A percentile compares a stretch with the other conserved stretches of the same genome.
Conservation (phyloP, 2,113 vertebrate genomes). For the Cyanoderma ruficeps region DNA sequence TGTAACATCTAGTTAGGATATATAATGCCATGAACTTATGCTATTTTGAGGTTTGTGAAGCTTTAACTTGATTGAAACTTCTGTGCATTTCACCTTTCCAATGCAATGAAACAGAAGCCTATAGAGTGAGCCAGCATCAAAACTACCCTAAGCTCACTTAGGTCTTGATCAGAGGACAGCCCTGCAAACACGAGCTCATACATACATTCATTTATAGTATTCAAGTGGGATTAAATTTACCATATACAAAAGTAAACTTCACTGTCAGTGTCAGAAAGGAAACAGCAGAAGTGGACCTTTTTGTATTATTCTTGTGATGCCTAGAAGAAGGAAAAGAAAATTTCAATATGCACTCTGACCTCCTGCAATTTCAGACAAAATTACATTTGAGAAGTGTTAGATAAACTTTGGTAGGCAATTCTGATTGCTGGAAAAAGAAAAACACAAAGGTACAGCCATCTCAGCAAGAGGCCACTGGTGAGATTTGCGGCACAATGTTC, state of each 20-base stretch:
- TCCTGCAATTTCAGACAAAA: background rate
- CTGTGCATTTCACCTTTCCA: background rate
- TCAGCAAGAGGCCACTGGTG: background rate
- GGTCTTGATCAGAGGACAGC: background rate
- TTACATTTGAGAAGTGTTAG: background rate
- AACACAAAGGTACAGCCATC: background rate
- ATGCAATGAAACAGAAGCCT: background rate
- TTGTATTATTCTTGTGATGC: background rate
- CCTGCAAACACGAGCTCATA: background rate
- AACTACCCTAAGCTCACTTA: background rate
- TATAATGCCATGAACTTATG: background rate
- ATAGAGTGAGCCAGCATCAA: background rate
- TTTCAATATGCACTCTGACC: background rate
- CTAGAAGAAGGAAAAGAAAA: background rate
- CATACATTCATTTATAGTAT: background rate
- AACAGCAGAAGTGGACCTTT: background rate
- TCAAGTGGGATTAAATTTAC: background rate
- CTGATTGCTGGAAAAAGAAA: background rate
- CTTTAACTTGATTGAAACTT: background rate
- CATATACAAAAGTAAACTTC: background rate
- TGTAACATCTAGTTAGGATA: background rate
- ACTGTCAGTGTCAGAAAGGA: background rate
- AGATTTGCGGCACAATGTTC: accelerated
- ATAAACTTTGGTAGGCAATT: background rate
- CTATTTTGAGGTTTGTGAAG: background rate